Conservation (phyloP, 2,888 invertebrate species). For the Eledone cirrhosa region DNA sequence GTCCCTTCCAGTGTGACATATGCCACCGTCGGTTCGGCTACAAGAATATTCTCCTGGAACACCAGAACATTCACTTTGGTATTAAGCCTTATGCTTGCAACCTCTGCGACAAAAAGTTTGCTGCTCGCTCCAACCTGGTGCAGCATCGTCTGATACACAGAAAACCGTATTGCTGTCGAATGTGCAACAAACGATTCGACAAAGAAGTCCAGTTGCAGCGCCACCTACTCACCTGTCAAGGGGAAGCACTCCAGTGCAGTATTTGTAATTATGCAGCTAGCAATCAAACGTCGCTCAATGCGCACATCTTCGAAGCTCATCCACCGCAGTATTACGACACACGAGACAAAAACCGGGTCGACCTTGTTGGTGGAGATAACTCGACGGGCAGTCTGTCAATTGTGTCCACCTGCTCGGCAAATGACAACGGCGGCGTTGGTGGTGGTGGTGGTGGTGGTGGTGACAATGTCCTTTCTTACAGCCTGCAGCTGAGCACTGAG, state of each 20-base stretch:
- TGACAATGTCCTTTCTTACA: not conserved
- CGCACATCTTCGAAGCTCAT: slow-evolving; percentile 53
- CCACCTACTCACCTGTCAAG: slow-evolving; percentile 55
- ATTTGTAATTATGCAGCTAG: slow-evolving; percentile 50
- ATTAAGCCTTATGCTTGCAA: slow-evolving; percentile 58
- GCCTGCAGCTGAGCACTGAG: slow-evolving; percentile 29
- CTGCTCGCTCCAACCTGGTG: slow-evolving; percentile 57
- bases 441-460: not conserved
- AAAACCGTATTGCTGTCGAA: slow-evolving; percentile 51
- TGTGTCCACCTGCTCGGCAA: not conserved
- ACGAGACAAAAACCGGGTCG: slow-evolving; percentile 33
- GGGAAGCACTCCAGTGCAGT: slow-evolving; percentile 49
- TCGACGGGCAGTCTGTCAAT: not conserved
- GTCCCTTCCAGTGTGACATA: slow-evolving; percentile 47
- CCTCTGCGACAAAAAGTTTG: slow-evolving; percentile 58
- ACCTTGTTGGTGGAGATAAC: not conserved
- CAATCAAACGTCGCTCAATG: slow-evolving; percentile 49
- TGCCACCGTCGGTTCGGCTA: slow-evolving; percentile 54
- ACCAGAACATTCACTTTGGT: slow-evolving; percentile 60
- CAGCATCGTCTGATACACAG: slow-evolving; percentile 57
- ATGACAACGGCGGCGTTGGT: not conserved
- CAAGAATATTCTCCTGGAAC: slow-evolving; percentile 60
- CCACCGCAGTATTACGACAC: slow-evolving; percentile 44
- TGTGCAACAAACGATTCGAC: slow-evolving; percentile 57
- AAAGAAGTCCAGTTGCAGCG: slow-evolving; percentile 56